phyloP scores from a whole-genome alignment of 1,140 invertebrate species.

The Diprion similis region DNA sequence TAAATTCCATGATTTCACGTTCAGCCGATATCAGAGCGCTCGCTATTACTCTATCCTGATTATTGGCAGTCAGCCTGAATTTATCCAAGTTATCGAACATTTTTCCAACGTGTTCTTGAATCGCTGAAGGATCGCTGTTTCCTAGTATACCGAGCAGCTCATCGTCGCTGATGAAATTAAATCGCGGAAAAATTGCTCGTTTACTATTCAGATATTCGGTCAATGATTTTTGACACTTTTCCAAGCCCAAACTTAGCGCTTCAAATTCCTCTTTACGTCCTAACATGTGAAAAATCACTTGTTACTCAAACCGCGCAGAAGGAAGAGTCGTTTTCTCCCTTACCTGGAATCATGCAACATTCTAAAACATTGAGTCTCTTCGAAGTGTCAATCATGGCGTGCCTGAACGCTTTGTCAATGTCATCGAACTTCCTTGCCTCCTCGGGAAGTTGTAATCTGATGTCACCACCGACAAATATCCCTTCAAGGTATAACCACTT shows the following conservation, averaged over 20 bases:
- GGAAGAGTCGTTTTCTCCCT: slow-evolving; percentile 14
- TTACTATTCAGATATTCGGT: slow-evolving; percentile 90
- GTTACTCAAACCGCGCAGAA: slow-evolving; percentile 31
- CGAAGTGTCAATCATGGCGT: slow-evolving; percentile 83
- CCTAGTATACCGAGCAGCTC: slow-evolving; percentile 90
- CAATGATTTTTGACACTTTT: slow-evolving; percentile 89
- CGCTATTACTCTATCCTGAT: slow-evolving; percentile 68
- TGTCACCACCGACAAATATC: slow-evolving; percentile 89
- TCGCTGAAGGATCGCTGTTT: slow-evolving; percentile 77
- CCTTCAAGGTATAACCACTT: slow-evolving; percentile 93
- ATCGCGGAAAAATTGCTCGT: slow-evolving; percentile 84
- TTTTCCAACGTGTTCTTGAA: slow-evolving; percentile 93
- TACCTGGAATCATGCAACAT: slow-evolving; percentile 72
- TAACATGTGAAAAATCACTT: slow-evolving; percentile 39
- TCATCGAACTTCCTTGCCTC: slow-evolving; percentile 90
- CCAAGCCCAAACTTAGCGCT: slow-evolving; percentile 74
- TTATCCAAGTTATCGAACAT: slow-evolving; percentile 92
- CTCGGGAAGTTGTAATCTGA: slow-evolving; percentile 82
- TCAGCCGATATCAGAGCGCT: slow-evolving; percentile 86
- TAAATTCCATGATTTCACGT: slow-evolving; percentile 86
- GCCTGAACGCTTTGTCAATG: slow-evolving; percentile 81
- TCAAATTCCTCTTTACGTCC: slow-evolving; percentile 80
- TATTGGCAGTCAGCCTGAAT: slow-evolving; percentile 71
- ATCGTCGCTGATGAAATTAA: slow-evolving; percentile 93
- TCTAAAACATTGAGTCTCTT: slow-evolving; percentile 79